These are phyloP conservation scores for Caenorhabditis brenneri DNA, from an alignment of 1,140 invertebrate species.

Conservation along the genomic window DNA sequence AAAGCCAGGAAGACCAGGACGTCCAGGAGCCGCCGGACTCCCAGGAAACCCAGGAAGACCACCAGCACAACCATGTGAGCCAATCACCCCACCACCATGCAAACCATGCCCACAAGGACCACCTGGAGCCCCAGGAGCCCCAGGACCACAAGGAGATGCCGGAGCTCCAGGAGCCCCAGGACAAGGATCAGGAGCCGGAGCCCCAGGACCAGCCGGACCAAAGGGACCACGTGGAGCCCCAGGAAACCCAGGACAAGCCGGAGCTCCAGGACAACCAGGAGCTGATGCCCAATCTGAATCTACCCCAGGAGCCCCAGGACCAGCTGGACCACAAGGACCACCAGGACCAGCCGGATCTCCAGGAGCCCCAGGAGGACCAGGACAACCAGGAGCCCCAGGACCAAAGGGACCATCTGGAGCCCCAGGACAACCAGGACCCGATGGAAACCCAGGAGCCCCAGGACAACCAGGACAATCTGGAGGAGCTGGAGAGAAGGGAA, in stretches of 20 bases:
- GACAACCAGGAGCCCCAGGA: slow-evolving; percentile 48
- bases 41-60: slow-evolving; percentile 54
- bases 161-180: slow-evolving; percentile 41
- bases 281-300: slow-evolving; percentile 31
- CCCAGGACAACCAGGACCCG: slow-evolving; percentile 48
- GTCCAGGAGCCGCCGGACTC: slow-evolving; percentile 49
- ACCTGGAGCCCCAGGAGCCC: slow-evolving; percentile 42
- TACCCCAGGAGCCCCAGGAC: slow-evolving; percentile 42
- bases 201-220: slow-evolving; percentile 47
- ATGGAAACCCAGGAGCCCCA: slow-evolving; percentile 50
- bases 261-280: slow-evolving; percentile 49
- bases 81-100: slow-evolving; percentile 51
- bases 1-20: slow-evolving; percentile 48
- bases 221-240: slow-evolving; percentile 44
- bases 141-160: slow-evolving; percentile 49
- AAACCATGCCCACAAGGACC: slow-evolving; percentile 45
- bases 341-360: slow-evolving; percentile 35
- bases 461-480: slow-evolving; percentile 48
- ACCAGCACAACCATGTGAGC: slow-evolving; percentile 48
- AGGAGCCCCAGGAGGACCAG: slow-evolving; percentile 41
- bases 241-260: slow-evolving; percentile 44
- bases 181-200: slow-evolving; percentile 35
- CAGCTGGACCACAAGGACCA: slow-evolving; percentile 49
- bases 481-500: slow-evolving; percentile 32
- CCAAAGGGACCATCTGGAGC: slow-evolving; percentile 50